Evolutionary conservation across 1,140 invertebrate species (phyloP).

Genomic region (Bombus soroeensis): DNA sequence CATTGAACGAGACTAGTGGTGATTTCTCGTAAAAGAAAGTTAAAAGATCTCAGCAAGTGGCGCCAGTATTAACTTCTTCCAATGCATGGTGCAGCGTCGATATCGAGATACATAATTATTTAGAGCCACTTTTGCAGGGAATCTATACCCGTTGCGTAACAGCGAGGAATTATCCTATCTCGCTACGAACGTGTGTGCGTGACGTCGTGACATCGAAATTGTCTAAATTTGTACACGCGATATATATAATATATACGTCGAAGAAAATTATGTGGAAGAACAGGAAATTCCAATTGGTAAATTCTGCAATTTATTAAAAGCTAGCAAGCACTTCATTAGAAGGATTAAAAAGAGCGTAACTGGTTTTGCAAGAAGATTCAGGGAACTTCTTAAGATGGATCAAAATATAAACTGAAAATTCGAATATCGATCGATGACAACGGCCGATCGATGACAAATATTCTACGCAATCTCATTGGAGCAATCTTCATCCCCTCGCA

Average conservation of each 20-base stretch:
- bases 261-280: background rate
- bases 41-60: constrained; percentile 10
- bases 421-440: constrained; percentile 12
- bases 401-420: constrained; percentile 24
- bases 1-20: constrained; percentile 20
- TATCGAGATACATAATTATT: constrained; percentile 23
- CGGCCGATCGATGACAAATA: constrained; percentile 12
- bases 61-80: constrained; percentile 16
- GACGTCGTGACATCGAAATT: background rate
- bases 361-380: constrained; percentile 13
- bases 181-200: background rate
- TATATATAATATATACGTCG: constrained; percentile 1
- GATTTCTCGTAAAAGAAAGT: constrained; percentile 52
- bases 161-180: constrained; percentile 8
- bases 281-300: constrained; percentile 14
- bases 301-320: constrained; percentile 9
- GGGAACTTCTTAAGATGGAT: constrained; percentile 7
- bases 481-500: constrained; percentile 16
- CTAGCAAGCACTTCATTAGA: background rate
- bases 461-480: constrained; percentile 7
- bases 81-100: background rate
- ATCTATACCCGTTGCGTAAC: constrained; percentile 9
- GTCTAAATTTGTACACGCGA: background rate
- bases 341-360: constrained; percentile 12
- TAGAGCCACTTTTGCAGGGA: background rate